Evolutionary conservation across 1,140 invertebrate genomes (phyloP).

Genomic region (Myzus persicae): DNA sequence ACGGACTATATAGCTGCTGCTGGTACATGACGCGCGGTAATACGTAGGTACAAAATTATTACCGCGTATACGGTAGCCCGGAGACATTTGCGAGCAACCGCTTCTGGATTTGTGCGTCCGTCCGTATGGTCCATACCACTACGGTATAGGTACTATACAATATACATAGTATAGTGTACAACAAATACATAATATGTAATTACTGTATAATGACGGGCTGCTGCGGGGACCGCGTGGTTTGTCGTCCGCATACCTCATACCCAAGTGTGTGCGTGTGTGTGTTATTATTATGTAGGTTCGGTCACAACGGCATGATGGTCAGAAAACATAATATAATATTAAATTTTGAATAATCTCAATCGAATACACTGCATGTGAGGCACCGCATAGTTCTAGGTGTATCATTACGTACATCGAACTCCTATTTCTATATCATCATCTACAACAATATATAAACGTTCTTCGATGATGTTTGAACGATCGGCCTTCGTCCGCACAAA

Average conservation of each 20-base stretch:
- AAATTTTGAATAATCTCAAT: neutral
- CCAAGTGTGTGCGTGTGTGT: neutral
- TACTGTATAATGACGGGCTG: too few species aligned
- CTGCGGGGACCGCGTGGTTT: too few species aligned
- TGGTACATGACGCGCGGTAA: neutral
- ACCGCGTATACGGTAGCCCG: slow-evolving; percentile 11
- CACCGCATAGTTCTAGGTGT: neutral
- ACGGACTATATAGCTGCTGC: too few species aligned
- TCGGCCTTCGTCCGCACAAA: neutral
- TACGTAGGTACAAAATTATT: neutral
- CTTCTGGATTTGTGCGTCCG: neutral
- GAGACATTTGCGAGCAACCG: slow-evolving; percentile 32
- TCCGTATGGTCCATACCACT: neutral
- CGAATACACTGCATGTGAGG: neutral
- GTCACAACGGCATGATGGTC: neutral
- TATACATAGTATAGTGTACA: neutral
- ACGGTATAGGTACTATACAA: too few species aligned
- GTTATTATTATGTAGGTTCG: neutral
- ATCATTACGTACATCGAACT: neutral
- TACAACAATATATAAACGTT: neutral
- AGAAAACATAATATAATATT: neutral
- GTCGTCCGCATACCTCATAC: too few species aligned
- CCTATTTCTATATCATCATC: neutral
- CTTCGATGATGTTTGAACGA: neutral
- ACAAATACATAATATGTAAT: neutral